Evolutionary conservation across 92 coral and sea anemone genomes (phyloP), one percentile per base, ranked within the genome.

Genomic region (Parazoanthus atlanticus): DNA sequence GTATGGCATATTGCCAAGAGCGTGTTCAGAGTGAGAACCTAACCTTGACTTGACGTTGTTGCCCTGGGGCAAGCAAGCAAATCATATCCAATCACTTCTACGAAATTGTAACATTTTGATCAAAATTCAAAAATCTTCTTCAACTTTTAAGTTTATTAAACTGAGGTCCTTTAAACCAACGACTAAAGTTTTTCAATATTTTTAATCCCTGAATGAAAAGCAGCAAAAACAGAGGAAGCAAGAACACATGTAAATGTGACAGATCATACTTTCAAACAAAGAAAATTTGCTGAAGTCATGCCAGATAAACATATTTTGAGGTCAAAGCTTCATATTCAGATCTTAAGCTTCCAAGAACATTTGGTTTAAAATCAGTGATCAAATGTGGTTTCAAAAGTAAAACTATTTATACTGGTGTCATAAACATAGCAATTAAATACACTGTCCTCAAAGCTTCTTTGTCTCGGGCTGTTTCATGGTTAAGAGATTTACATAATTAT

Each of bases 381-480:
- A 70, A 84, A 46, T 61, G 30, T 23, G 67, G 85, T 81, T 61
- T 81, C 85, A 36, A 84, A 84, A 84, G 41, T 84, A 40, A 41
- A 70, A 69, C 38, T 70, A 19, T 69, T 69, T 46, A n/a, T 72
- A 43, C 41, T 84, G 38, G 87, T 84, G 61, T 70, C 78, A 84
- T 84, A 84, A 84, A 84, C 87, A 84, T 46, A 28, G 40, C 87
- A 84, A 84, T 84, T 84, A 84, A 36, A 84, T 74, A 70, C 70
- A 84, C 76, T 84, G 87, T 84, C 70, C 87, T 84, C 87, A 84
- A 84, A 84, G 87, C 78, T 69, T 69, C 87, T 84, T 84, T 84
- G 87, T 84, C 78, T 69, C 9, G 43, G 25, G 65, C 66, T 69
- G 87, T 84, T 84, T 84, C 87, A 84, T 84, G 87, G 87, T 70